Base-by-base conservation (phyloP, 2,888 invertebrate genomes). In the Petrolisthes manimaculis region DNA sequence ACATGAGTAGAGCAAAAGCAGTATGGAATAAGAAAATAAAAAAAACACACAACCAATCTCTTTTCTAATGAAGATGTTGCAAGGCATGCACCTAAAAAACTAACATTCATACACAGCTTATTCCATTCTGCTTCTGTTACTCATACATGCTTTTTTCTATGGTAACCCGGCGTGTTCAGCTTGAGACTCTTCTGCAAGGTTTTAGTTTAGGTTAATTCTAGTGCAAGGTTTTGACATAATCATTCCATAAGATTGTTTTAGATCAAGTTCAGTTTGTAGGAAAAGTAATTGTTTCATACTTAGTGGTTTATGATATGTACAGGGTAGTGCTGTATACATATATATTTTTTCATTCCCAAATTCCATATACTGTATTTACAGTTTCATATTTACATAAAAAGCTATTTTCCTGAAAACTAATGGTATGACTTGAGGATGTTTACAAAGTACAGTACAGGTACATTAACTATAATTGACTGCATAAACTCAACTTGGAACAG, bases 211-310 rank as follows among this genome's bases (percentile, higher is more conserved):
- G 61, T 61, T n/a, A n/a, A n/a, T n/a, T 21, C 8, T 71, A n/a
- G 71, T 71, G 71, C 21, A 71, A 3, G 4, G 14, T 71, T 71
- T 71, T 71, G 21, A 71, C 71, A 21, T 71, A 56, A 24, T 82
- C 82, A 82, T 82, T 82, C 82, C 82, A n/a, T 51, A 53, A 81
- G 69, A 82, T 81, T 61, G 37, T 81, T 82, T 82, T 53, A 82
- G 81, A 82, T 71, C 71, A n/a, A 21, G 71, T 71, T 71, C 71
- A 71, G 71, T 37, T 37, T 37, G 37, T 71, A n/a, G 18, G 21
- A 21, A 71, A 71, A 71, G 71, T n/a, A n/a, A 71, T 71, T 71
- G 21, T 71, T 71, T 71, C 21, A 8, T 21, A 71, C 21, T 18
- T 71, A 71, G 21, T 71, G 71, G 21, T 71, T 71, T 14, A 71